These are phyloP conservation scores for Toxonevra muliebris DNA, from an alignment of 2,888 invertebrate species.

Conservation along the genomic window DNA sequence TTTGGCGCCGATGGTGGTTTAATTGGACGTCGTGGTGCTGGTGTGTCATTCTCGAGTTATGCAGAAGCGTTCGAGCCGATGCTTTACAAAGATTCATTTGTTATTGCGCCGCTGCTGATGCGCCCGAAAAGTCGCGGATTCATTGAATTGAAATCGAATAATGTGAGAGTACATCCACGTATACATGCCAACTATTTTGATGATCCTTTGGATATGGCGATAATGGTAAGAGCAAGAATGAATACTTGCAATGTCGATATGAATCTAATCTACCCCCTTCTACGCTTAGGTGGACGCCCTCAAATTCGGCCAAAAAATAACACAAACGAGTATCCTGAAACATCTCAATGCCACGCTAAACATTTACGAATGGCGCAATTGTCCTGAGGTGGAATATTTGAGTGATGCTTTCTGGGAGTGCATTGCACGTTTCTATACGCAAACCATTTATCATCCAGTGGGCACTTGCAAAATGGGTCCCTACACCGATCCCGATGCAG, in stretches of 20 bases:
- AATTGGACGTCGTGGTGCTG: slow-evolving; percentile 75
- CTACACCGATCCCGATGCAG: slow-evolving; percentile 68
- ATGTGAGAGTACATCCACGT: slow-evolving; percentile 79
- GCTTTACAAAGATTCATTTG: slow-evolving; percentile 75
- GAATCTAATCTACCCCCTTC: too few species aligned
- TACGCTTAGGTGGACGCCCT: slow-evolving; percentile 75
- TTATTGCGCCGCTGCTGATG: slow-evolving; percentile 75
- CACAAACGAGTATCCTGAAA: slow-evolving; percentile 71
- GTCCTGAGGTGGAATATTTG: slow-evolving; percentile 70
- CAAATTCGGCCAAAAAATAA: slow-evolving; percentile 72
- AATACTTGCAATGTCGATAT: too few species aligned
- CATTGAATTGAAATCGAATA: slow-evolving; percentile 72
- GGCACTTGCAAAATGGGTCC: slow-evolving; percentile 87
- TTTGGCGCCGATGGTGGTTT: slow-evolving; percentile 83
- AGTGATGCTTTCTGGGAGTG: slow-evolving; percentile 83
- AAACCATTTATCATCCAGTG: slow-evolving; percentile 84
- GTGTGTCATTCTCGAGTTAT: slow-evolving; percentile 74
- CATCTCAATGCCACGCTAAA: slow-evolving; percentile 73
- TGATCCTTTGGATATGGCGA: slow-evolving; percentile 75
- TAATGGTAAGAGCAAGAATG: slow-evolving; percentile 70
- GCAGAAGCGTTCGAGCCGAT: slow-evolving; percentile 76
- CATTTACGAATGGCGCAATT: slow-evolving; percentile 73
- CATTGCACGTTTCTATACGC: slow-evolving; percentile 76
- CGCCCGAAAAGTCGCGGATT: slow-evolving; percentile 78
- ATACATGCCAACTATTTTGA: slow-evolving; percentile 89